Base-by-base conservation (phyloP, 2,888 invertebrate species). In the Dryococelus australis region DNA sequence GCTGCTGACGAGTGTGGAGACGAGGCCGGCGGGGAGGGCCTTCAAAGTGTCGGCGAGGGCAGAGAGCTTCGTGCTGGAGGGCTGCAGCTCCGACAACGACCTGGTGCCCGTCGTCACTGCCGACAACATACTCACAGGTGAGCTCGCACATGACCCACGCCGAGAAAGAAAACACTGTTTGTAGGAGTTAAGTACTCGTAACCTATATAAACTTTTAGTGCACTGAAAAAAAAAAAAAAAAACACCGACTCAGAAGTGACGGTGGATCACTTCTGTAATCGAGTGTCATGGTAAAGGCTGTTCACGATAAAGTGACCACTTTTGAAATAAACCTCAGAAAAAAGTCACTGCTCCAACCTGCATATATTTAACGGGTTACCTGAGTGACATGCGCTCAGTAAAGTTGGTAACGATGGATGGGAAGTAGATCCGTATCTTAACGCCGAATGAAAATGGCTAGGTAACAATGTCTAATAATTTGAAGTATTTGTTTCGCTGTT, bases 31-130 rank as follows among this genome's bases (percentile, higher is more conserved):
- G 0, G 94, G 95, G 26, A 94, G 94, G 89, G 95, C 96, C 13
- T 95, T 95, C 90, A 96, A 96, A 93, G 89, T 96, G 43, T 95
- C 96, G 85, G 94, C 95, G 6, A 93, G 96, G 86, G 94, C 96
- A 16, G 97, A 97, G 91, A 96, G 96, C 91, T 93, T 97, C 88
- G 95, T 96, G 0, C 92, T 97, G 10, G 97, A 97, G 92, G 97
- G 96, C 0, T 94, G 95, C 4, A 95, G 95, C 9, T 93, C 95
- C 0, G 96, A 96, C 88, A 96, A 96, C 88, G 96, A 96, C 88
- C 92, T 97, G 51, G 95, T 96, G 10, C 95, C 97, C 0, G 92
- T 97, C 12, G 92, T 96, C 85, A 94, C 95, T 0, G 95, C 95
- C 4, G 95, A 95, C 92, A 95, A 93, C 89, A 92, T 93, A 88